Evolutionary conservation across 2,797 vertebrate genomes (phyloP), one percentile per base, ranked within the genome.

Genomic region (Diplodus sargus): DNA sequence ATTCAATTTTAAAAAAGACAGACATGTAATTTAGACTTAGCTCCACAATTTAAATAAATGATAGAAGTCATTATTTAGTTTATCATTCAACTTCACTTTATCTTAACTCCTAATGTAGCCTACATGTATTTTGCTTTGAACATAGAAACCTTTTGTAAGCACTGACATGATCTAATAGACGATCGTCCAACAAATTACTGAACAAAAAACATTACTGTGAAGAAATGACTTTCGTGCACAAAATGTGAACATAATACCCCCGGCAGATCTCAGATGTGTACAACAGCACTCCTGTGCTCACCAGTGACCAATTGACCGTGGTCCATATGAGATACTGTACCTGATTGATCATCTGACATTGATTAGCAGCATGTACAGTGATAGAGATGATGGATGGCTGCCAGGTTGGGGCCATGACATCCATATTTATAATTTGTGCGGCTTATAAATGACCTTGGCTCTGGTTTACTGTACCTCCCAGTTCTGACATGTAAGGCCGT

Each of bases 401-500:
- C 83, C 82, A 81, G 51, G 80, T 88, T 84, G 53, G 51, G 69
- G 53, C 76, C 47, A 30, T 53, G 80, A 56, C 77, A 80, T 82
- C 72, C 87, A 82, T 89, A 88, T 91, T 93, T 91, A 86, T 91
- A 92, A 87, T 90, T 78, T 77, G 61, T 70, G 76, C 75, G 68
- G 65, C 77, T 89, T 84, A 81, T 70, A 86, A 84, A 82, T 78
- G 84, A 89, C 88, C 89, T 88, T 87, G 76, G 39, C 83, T 54
- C 56, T 62, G 64, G 65, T 72, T 73, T 56, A 67, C 69, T 75
- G 71, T 43, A 89, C 70, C 64, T 76, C 65, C 62, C 68, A 66
- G 76, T 51, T 82, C 68, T 81, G 87, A 88, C 68, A 59, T 77
- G 76, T 56, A 74, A 70, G 73, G 82, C 84, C 23, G 7, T 49